Percentiles rank a stretch among this genome's conserved stretches.
phyloP scores from a whole-genome alignment of 2,113 vertebrate species.

The Chroicocephalus ridibundus region DNA sequence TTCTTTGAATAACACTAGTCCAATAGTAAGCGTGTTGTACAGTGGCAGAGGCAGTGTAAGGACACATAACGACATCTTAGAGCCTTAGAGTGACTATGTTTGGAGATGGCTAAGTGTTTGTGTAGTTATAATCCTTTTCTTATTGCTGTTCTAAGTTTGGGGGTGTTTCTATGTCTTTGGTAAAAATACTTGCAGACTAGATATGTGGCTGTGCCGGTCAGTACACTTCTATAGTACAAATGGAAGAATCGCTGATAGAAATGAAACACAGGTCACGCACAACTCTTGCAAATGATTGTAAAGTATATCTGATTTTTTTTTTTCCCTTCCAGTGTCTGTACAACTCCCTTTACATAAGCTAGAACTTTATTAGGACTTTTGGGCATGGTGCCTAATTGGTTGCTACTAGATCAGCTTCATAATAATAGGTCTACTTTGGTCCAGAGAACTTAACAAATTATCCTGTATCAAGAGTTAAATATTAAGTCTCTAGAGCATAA shows the following conservation, averaged over 20 bases:
- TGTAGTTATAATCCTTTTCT: not conserved
- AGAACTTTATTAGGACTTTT: not conserved
- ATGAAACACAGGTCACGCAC: not conserved
- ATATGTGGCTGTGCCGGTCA: not conserved
- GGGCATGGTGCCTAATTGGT: not conserved
- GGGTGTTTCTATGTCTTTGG: not conserved
- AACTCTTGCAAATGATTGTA: not conserved
- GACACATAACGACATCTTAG: not conserved
- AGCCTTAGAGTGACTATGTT: not conserved
- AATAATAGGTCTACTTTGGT: not conserved
- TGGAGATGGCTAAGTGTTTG: not conserved
- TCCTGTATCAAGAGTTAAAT: not conserved
- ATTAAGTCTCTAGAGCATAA: not conserved
- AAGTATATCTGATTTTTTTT: not conserved
- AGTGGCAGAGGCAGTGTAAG: not conserved
- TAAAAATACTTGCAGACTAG: not conserved
- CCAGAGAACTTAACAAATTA: not conserved
- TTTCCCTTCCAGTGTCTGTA: not conserved
- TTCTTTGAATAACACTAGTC: not conserved
- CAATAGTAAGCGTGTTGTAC: not conserved
- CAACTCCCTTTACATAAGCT: not conserved
- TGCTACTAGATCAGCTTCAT: not conserved
- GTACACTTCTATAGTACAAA: not conserved
- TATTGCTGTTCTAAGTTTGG: not conserved
- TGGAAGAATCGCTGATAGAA: not conserved